phyloP scores from a whole-genome alignment of 2,888 invertebrate genomes.

The Spisula subtruncata region DNA sequence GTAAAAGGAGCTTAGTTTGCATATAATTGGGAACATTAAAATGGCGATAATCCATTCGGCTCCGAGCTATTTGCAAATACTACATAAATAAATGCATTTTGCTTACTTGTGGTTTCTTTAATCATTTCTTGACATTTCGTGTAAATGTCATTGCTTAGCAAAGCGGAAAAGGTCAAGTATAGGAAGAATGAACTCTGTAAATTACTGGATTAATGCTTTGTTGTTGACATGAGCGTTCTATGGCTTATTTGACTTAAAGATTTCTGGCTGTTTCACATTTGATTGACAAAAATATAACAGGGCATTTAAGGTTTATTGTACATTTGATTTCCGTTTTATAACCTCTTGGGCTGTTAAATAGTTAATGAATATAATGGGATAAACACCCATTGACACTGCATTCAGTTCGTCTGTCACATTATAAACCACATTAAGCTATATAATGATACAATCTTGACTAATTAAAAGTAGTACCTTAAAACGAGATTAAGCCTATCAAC shows the following conservation, averaged over 20 bases:
- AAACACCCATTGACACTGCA: not conserved
- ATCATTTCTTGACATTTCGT: conserved; percentile 33
- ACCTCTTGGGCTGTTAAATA: not conserved
- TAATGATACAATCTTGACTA: not conserved
- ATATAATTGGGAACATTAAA: conserved; percentile 23
- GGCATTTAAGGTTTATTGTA: not conserved
- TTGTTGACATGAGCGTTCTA: not conserved
- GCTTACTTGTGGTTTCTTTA: conserved; percentile 33
- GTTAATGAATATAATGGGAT: not conserved
- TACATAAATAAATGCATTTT: conserved; percentile 42
- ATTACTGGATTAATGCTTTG: not conserved
- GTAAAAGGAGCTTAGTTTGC: conserved; percentile 4
- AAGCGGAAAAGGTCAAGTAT: conserved; percentile 37
- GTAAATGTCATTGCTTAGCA: conserved; percentile 27
- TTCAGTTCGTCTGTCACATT: not conserved
- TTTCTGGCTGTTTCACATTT: not conserved
- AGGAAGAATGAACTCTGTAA: not conserved
- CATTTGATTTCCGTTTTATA: not conserved
- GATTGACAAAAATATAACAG: not conserved
- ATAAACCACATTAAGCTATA: not conserved
- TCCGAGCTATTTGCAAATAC: conserved; percentile 26
- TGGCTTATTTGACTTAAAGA: conserved; percentile 19
- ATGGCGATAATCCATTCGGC: conserved; percentile 34
- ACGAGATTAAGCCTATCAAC: not conserved
- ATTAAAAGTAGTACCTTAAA: not conserved